Evolutionary conservation across 2,797 vertebrate genomes (phyloP).

Genomic region (Erethizon dorsatum): DNA sequence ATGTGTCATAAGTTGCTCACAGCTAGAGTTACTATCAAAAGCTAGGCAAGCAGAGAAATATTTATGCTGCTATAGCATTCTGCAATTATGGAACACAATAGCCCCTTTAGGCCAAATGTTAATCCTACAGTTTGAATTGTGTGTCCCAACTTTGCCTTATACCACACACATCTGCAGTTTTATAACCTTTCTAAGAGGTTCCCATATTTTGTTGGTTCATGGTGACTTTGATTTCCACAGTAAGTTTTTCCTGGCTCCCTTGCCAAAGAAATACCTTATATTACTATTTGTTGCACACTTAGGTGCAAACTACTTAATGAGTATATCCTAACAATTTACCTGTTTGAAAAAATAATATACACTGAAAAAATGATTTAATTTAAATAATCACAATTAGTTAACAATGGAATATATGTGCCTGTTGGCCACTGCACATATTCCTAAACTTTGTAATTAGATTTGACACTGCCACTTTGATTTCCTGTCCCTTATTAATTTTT

Average conservation of each 20-base stretch:
- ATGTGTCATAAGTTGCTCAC: constrained; percentile 82
- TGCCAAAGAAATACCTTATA: constrained; percentile 14
- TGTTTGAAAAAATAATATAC: constrained; percentile 24
- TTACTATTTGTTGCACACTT: not conserved
- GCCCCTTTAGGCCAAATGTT: constrained; percentile 76
- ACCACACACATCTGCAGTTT: constrained; percentile 51
- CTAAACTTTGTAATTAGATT: constrained; percentile 21
- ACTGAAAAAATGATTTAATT: not conserved
- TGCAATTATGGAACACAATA: constrained; percentile 73
- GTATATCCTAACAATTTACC: not conserved
- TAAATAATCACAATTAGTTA: constrained; percentile 35
- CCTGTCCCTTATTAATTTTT: constrained; percentile 1
- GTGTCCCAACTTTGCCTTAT: constrained; percentile 31
- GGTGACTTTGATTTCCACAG: not conserved
- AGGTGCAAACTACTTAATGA: not conserved
- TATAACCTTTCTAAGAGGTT: constrained; percentile 10
- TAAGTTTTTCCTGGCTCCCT: constrained; percentile 42
- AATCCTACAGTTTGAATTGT: constrained; percentile 67
- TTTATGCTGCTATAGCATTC: constrained; percentile 69
- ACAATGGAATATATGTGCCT: not conserved
- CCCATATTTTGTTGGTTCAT: constrained; percentile 37
- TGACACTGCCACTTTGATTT: not conserved
- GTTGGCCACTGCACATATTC: not conserved
- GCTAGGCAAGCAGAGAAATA: constrained; percentile 81
- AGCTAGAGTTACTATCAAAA: constrained; percentile 84